Evolutionary conservation across 2,888 invertebrate species (phyloP).

Genomic region (Dendrolimus pini): DNA sequence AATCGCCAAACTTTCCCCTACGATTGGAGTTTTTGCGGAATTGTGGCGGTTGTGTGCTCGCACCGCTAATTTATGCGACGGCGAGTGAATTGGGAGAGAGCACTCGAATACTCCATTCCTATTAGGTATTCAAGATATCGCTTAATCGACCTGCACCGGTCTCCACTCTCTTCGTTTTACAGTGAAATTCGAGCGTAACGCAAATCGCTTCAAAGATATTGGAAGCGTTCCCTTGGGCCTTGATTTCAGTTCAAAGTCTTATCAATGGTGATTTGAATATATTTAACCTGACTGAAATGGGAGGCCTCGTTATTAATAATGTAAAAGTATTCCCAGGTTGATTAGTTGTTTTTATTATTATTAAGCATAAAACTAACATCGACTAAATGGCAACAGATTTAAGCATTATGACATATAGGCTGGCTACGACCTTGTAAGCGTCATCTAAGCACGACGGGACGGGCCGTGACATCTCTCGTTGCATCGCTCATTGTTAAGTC

Average conservation of each 20-base stretch:
- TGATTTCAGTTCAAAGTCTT: slow-evolving; percentile 31
- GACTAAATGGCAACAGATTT: too few species aligned
- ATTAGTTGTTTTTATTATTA: too few species aligned
- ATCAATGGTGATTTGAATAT: slow-evolving; percentile 10
- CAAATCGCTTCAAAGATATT: slow-evolving; percentile 45
- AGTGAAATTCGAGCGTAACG: slow-evolving; percentile 43
- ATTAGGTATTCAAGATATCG: slow-evolving; percentile 71
- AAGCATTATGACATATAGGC: too few species aligned
- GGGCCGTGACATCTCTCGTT: too few species aligned
- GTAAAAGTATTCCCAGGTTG: too few species aligned
- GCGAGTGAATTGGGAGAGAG: slow-evolving; percentile 50
- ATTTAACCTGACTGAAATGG: background rate
- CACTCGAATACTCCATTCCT: slow-evolving; percentile 44
- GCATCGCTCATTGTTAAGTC: too few species aligned
- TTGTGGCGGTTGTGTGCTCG: slow-evolving; percentile 51
- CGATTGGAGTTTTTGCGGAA: slow-evolving; percentile 73
- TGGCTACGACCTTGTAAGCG: too few species aligned
- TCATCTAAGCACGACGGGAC: too few species aligned
- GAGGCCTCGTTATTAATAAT: too few species aligned
- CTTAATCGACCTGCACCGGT: slow-evolving; percentile 58
- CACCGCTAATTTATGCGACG: slow-evolving; percentile 66
- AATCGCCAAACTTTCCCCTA: slow-evolving; percentile 73
- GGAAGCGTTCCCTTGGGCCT: slow-evolving; percentile 34
- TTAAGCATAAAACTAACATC: too few species aligned
- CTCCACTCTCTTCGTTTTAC: slow-evolving; percentile 38